Evolutionary conservation across 2,888 invertebrate genomes (phyloP), one percentile per base, ranked within the genome.

Genomic region (Drosophila yooni): DNA sequence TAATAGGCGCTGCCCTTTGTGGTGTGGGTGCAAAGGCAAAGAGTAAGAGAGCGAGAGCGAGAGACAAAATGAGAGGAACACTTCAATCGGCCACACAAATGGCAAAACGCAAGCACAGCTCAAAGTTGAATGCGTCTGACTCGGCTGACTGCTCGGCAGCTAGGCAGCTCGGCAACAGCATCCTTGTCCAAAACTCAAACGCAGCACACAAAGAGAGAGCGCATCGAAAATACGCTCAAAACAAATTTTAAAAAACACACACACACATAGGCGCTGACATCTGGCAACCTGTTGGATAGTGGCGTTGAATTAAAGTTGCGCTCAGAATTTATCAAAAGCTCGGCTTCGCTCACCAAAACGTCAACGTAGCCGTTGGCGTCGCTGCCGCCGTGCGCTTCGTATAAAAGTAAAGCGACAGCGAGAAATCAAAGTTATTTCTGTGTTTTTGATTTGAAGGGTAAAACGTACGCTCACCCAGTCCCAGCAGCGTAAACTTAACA

Each of bases 351-450:
- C 85, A 78, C 71, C 70, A 68, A 77, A 60, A 58, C 68, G 71
- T 38, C 52, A 53, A 33, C 74, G 66, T 52, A 58, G 48, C 38
- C 70, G 74, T 40, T 51, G 58, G 40, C 70, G 74, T 51, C 69
- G 70, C 60, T 63, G 83, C 48, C 40, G 52, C 34, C 46, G 50
- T 64, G 62, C 64, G 73, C 71, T 67, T 88, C 92, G 82, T 93
- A 93, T 93, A 93, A 93, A 93, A 93, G 91, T 90, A 91, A 91
- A 91, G 91, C 91, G 89, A 76, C 89, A 83, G 81, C 88, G 87
- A 91, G 88, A 89, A 90, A 89, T 89, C 81, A 90, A 92, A 92
- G 92, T 92, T 93, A 93, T 92, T 93, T 92, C 92, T 91, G 93
- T 92, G 90, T 92, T 92, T 93, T 92, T 90, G 91, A 91, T 92